Evolutionary conservation across 1,140 invertebrate species (phyloP).

Genomic region (Rhagoletis pomonella): DNA sequence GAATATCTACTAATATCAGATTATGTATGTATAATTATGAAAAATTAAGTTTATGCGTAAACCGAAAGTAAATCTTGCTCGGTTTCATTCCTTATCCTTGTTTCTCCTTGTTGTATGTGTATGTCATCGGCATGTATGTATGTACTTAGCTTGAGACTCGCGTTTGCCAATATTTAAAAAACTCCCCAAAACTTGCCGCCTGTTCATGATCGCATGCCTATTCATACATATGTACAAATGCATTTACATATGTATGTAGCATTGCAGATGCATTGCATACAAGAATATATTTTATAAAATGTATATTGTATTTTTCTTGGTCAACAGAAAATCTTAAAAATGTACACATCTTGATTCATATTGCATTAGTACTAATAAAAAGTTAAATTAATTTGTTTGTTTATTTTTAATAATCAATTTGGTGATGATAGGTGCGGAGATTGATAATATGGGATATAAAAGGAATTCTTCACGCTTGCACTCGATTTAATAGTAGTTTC

Average conservation of each 20-base stretch:
- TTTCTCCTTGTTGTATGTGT: not conserved
- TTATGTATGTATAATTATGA: not conserved
- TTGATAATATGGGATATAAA: not conserved
- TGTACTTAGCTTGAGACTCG: too few species aligned
- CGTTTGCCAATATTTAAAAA: too few species aligned
- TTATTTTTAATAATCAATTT: constrained; percentile 32
- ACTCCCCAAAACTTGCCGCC: not conserved
- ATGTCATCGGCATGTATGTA: not conserved
- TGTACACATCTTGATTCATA: constrained; percentile 20
- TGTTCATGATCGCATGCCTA: not conserved
- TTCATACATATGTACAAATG: not conserved
- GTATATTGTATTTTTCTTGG: constrained; percentile 53
- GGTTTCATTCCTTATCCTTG: not conserved
- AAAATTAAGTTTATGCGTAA: not conserved
- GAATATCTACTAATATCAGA: not conserved
- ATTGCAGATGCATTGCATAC: constrained; percentile 35
- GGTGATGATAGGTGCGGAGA: not conserved
- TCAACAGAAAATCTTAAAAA: constrained; percentile 53
- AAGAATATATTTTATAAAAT: constrained; percentile 13
- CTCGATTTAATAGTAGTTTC: constrained; percentile 66
- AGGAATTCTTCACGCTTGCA: not conserved
- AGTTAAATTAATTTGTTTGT: not conserved
- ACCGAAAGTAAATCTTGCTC: not conserved
- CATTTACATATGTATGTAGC: not conserved
- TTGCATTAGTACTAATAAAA: constrained; percentile 35